Conservation (phyloP, 2,113 vertebrate species). For the Amblyopsis rosae region DNA sequence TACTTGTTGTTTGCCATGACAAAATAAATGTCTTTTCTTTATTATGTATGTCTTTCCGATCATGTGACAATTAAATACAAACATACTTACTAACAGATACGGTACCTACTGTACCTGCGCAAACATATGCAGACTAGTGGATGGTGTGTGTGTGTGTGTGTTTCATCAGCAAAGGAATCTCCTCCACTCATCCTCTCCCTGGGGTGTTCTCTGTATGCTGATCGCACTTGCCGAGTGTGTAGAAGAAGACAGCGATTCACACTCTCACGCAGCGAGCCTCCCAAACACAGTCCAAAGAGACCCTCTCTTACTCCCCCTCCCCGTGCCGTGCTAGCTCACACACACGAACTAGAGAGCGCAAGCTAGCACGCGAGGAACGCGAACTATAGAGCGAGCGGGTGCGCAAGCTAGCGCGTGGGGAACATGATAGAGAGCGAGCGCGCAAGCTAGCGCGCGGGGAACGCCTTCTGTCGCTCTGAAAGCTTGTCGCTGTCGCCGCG, state of each 20-base stretch:
- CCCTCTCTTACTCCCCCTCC: slow-evolving; percentile 2
- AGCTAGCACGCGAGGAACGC: too few species aligned
- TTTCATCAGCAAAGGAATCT: slow-evolving; percentile 74
- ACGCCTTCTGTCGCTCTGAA: not conserved
- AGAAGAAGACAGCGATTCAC: slow-evolving; percentile 27
- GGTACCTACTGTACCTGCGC: too few species aligned
- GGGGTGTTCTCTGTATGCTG: slow-evolving; percentile 55
- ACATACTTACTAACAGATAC: too few species aligned
- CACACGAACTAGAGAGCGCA: too few species aligned
- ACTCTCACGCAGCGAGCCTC: slow-evolving; percentile 25
- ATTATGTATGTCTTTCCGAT: too few species aligned
- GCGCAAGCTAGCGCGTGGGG: too few species aligned
- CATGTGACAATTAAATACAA: too few species aligned
- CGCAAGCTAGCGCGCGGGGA: too few species aligned
- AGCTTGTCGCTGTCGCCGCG: not conserved
- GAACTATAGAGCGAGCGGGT: too few species aligned
- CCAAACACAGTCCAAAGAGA: slow-evolving; percentile 13
- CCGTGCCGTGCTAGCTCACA: too few species aligned
- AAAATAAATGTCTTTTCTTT: not conserved
- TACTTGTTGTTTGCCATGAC: not conserved
- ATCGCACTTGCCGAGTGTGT: slow-evolving; percentile 53
- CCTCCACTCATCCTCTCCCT: slow-evolving; percentile 65
- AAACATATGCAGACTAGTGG: not conserved
- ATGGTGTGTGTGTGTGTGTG: slow-evolving; percentile 48
- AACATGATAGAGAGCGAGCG: too few species aligned